Conservation (phyloP, 2,888 invertebrate genomes). For the Drosophila testacea region DNA sequence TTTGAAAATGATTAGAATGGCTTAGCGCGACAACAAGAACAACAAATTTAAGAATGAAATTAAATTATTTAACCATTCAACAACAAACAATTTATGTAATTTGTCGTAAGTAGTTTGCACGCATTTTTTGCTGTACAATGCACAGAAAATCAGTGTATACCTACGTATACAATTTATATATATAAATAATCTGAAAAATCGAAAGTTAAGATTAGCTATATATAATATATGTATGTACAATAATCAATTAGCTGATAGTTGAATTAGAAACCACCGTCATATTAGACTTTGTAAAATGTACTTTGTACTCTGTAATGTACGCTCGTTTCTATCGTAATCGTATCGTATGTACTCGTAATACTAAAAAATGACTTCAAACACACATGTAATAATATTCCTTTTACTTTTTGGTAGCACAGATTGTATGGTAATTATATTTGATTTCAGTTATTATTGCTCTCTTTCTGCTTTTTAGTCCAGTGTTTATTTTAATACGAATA, state of each 20-base stretch:
- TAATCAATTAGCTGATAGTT: constrained; percentile 69
- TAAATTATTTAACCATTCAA: constrained; percentile 8
- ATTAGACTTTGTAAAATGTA: constrained; percentile 75
- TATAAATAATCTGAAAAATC: constrained; percentile 11
- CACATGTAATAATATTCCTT: constrained; percentile 3
- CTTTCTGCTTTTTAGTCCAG: constrained; percentile 14
- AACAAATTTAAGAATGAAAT: constrained; percentile 11
- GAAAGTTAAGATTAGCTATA: constrained; percentile 30
- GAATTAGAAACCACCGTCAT: constrained; percentile 80
- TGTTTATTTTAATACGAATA: constrained; percentile 1
- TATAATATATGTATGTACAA: constrained; percentile 9
- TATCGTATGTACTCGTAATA: constrained; percentile 32
- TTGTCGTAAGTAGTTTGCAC: constrained; percentile 67
- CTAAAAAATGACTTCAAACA: constrained; percentile 42
- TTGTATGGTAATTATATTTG: constrained; percentile 10
- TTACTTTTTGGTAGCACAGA: constrained; percentile 27
- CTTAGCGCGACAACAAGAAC: constrained; percentile 5
- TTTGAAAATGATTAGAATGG: constrained; percentile 35
- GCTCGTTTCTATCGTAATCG: constrained; percentile 42
- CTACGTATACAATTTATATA: constrained; percentile 4
- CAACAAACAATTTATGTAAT: constrained; percentile 30
- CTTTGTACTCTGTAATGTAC: constrained; percentile 57
- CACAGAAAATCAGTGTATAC: constrained; percentile 41
- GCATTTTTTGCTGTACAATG: constrained; percentile 66
- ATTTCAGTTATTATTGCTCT: constrained; percentile 6